These are phyloP conservation scores for Sminthurides aquaticus DNA, from an alignment of 2,888 invertebrate species.

Conservation along the genomic window DNA sequence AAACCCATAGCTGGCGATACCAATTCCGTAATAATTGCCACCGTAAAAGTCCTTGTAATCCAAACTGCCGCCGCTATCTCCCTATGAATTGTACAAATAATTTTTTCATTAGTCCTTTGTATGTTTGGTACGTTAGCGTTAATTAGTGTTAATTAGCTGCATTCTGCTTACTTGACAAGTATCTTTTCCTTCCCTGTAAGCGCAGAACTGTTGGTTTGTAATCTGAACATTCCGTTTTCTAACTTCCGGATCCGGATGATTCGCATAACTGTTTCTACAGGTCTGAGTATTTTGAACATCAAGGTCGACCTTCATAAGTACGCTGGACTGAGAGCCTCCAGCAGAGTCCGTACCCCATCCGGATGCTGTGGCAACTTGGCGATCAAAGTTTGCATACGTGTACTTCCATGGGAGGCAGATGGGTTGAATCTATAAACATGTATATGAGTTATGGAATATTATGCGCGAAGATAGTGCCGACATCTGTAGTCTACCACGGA, in stretches of 20 bases:
- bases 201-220: conserved; percentile 14
- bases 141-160: no score
- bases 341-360: conserved; percentile 29
- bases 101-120: not conserved
- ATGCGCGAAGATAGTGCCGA: no score
- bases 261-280: not conserved
- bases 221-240: not conserved
- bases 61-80: conserved; percentile 18
- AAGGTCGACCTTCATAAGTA: not conserved
- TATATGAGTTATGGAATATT: no score
- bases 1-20: conserved; percentile 11
- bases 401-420: conserved; percentile 35
- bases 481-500: no score
- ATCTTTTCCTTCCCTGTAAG: not conserved
- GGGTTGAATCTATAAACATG: conserved; percentile 22
- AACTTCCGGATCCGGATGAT: not conserved
- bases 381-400: conserved; percentile 22
- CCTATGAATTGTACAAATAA: conserved; percentile 2
- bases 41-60: conserved; percentile 3
- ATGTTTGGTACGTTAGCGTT: no score
- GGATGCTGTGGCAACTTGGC: conserved; percentile 18
- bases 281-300: not conserved
- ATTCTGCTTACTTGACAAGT: conserved; percentile 21
- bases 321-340: conserved; percentile 3
- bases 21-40: conserved; percentile 5